Base-by-base conservation (phyloP, 2,888 invertebrate species). In the Agrotis clavis region DNA sequence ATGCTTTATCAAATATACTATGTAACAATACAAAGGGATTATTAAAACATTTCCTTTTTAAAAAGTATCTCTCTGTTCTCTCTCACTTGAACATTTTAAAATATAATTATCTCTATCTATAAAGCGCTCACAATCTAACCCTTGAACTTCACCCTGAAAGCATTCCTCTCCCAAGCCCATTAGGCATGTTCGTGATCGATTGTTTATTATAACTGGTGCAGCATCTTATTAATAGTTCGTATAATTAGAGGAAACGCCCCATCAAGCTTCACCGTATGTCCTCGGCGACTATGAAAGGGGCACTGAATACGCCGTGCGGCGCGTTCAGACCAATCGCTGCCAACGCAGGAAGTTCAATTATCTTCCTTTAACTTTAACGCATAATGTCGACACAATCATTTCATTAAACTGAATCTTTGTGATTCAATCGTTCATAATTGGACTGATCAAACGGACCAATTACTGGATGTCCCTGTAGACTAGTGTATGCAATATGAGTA, bases 161-260 rank as follows among this genome's bases (percentile, higher is more conserved):
- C 74, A 77, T 86, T 86, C 84, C 86, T 86, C 88, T 88, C 89
- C 88, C 89, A 90, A 85, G 87, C 86, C 86, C 88, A 92, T 90
- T 93, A 92, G 88, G 80, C 87, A 84, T 86, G 81, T 90, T 88
- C 89, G 89, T 89, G 90, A 93, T 93, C 91, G 92, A 93, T 94
- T 94, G 92, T 94, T 89, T 88, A 88, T 89, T 88, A 81, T 86
- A 86, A 83, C 86, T 88, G 87, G 77, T 84, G 84, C 83, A 86
- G 87, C 87, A 86, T 92, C 92, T 93, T 95, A 95, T 95, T 95
- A 96, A 95, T 95, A 95, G 94, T 89, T 90, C 92, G 91, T 93
- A 93, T 95, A 96, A 96, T 96, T 95, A 95, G 92, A 96, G 95
- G 96, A 96, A 95, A 93, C 93, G 94, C 92, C 92, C 93, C 93